phyloP scores from a whole-genome alignment of 2,113 vertebrate species.

The Ceyx cyanopectus region DNA sequence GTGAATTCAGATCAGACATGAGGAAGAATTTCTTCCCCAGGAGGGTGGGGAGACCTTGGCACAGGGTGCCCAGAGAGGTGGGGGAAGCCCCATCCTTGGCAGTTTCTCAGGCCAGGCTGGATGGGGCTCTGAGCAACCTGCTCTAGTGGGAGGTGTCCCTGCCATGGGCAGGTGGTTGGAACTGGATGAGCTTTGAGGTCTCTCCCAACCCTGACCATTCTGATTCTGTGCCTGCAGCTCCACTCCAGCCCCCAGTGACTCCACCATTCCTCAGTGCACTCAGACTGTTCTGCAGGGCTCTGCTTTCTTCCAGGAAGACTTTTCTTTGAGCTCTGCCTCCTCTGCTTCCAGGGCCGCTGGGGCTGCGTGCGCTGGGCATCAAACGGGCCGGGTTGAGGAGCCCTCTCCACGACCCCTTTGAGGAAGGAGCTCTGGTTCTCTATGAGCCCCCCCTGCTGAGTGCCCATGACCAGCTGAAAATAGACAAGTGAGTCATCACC shows the following conservation, averaged over 20 bases:
- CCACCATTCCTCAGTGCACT: not conserved
- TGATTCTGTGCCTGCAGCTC: not conserved
- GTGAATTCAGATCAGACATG: too few relatives aligned
- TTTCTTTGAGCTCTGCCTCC: conserved; percentile 18
- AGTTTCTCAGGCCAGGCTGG: too few relatives aligned
- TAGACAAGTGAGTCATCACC: conserved; percentile 88
- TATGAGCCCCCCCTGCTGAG: conserved; percentile 87
- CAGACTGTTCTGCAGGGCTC: not conserved
- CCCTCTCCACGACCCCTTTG: conserved; percentile 92
- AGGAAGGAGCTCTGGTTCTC: conserved; percentile 91
- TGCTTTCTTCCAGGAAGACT: not conserved
- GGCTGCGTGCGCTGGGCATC: conserved; percentile 87
- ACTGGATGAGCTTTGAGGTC: too few relatives aligned
- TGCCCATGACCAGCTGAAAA: conserved; percentile 91
- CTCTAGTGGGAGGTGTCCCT: too few relatives aligned
- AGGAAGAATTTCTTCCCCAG: too few relatives aligned
- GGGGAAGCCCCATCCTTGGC: too few relatives aligned
- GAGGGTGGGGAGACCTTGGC: too few relatives aligned
- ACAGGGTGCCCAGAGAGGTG: too few relatives aligned
- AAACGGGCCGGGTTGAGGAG: conserved; percentile 87
- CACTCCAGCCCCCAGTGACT: not conserved
- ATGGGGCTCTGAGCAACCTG: too few relatives aligned
- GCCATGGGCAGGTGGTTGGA: too few relatives aligned
- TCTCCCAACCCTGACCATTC: too few relatives aligned
- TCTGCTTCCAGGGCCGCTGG: conserved; percentile 84